Conservation (phyloP, 2,888 invertebrate genomes). For the Pristionchus arcanus region DNA sequence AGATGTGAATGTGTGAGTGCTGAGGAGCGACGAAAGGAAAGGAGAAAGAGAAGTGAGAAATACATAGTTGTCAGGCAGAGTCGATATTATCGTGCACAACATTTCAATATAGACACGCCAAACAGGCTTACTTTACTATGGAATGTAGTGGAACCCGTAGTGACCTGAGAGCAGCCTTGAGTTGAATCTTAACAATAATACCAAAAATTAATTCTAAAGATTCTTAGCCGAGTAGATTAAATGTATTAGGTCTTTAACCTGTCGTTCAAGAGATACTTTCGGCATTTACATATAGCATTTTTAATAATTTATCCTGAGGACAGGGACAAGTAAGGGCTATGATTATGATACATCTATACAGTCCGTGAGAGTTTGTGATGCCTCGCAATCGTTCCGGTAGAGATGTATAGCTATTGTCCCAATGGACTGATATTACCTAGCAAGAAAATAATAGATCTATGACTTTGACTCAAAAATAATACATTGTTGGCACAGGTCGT, state of each 20-base stretch:
- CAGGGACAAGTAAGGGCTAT: background rate
- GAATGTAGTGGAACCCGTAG: constrained; percentile 16
- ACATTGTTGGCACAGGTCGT: constrained; percentile 23
- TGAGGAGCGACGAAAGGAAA: no score
- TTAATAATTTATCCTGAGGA: background rate
- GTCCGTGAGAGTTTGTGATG: constrained; percentile 28
- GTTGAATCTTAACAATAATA: background rate
- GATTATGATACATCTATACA: background rate
- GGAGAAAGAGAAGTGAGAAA: no score
- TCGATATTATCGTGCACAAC: background rate
- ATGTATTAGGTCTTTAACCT: background rate
- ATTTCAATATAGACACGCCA: background rate
- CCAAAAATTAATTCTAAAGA: background rate
- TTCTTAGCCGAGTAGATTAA: background rate
- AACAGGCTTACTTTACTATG: background rate
- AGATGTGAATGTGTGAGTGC: no score
- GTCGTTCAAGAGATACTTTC: no score
- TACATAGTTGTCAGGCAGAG: no score
- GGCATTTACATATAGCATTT: background rate
- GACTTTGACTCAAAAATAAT: background rate
- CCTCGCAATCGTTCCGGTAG: background rate
- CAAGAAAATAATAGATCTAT: background rate
- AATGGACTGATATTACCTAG: background rate
- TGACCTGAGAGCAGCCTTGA: background rate
- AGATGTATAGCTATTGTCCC: background rate